Conservation (phyloP, 2,113 vertebrate genomes). For the Lota lota region DNA sequence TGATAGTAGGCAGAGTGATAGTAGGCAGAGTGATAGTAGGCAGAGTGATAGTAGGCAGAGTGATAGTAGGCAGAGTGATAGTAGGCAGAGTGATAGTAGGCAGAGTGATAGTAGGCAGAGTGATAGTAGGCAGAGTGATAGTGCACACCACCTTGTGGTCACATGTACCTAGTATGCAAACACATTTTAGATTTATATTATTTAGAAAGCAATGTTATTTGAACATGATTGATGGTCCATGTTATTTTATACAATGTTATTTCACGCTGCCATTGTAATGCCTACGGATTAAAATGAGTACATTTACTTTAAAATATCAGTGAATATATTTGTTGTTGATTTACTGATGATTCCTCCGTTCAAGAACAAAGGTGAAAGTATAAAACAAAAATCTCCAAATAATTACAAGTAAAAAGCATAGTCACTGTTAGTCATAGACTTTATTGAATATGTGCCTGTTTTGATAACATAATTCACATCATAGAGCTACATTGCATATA, state of each 20-base stretch:
- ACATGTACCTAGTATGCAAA: slow-evolving; percentile 1
- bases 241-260: not conserved
- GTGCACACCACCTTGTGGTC: slow-evolving; percentile 63
- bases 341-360: not conserved
- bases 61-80: too few species aligned
- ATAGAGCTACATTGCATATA: slow-evolving; percentile 75
- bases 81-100: too few species aligned
- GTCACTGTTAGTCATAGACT: slow-evolving; percentile 58
- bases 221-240: not conserved
- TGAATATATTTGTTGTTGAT: not conserved
- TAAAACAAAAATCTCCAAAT: not conserved
- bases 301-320: not conserved
- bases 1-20: too few species aligned
- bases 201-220: not conserved
- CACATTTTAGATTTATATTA: not conserved
- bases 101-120: too few species aligned
- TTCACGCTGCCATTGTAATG: not conserved
- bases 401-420: not conserved
- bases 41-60: too few species aligned
- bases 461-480: slow-evolving; percentile 70
- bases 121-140: slow-evolving; percentile 10
- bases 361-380: not conserved
- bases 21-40: too few species aligned
- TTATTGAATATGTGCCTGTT: slow-evolving; percentile 74
- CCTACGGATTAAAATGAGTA: not conserved